Evolutionary conservation across 2,797 vertebrate species (phyloP), one percentile per base, ranked within the genome.

Genomic region (Crocodylus rhombifer): DNA sequence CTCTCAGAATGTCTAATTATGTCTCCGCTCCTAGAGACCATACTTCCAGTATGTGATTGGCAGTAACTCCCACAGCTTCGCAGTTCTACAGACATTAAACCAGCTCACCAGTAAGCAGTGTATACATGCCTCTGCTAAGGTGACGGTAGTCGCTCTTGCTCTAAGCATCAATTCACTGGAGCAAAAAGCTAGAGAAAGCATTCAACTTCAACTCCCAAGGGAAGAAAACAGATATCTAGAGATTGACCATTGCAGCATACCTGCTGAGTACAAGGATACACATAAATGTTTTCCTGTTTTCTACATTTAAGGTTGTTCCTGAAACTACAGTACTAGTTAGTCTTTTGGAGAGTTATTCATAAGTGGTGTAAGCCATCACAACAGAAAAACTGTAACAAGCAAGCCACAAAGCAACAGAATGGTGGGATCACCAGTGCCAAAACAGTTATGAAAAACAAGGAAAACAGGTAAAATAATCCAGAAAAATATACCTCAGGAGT

Each of bases 101-200:
- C 77, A 13, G 4, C 77, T 84, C 30, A 63, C 33, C 57, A 82
- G 17, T 64, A 73, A 62, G 55, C 56, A 25, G 33, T 0, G 74
- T 3, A 3, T 33, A 25, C 56, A n/a, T 2, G 14, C 28, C 55
- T 28, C 4, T 80, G 62, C 23, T 77, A 61, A 55, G 33, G 2
- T 67, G 15, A 64, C 2, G 7, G 61, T 11, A 33, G 16, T 12
- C 0, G 0, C 2, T 20, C 13, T 5, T 84, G 15, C 55, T 36
- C 23, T 71, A 67, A 77, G 56, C 60, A 74, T 8, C 12, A n/a
- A 8, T 2, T 63, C 12, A 61, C 64, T 4, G 15, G n/a, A 83
- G n/a, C 7, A 30, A 56, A 17, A 67, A 71, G 25, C 10, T 8
- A 42, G 33, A 28, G 15, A 51, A 56, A 77, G 23, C 1, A 56